Base-by-base conservation (phyloP, 2,797 vertebrate species). In the Furcifer pardalis region DNA sequence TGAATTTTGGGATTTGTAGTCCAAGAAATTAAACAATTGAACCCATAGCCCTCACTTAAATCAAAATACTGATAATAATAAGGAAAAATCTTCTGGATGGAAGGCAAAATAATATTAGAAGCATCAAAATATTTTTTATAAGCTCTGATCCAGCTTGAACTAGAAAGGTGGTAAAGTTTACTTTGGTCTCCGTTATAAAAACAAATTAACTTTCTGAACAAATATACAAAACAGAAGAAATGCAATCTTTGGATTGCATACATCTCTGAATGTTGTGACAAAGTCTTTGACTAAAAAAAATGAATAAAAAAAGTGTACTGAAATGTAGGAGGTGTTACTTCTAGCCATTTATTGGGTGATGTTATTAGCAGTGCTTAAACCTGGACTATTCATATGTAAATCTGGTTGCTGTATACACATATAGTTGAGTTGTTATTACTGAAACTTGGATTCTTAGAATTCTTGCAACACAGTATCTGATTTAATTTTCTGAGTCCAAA, bases 401-500 rank as follows among this genome's bases (percentile, higher is more conserved):
- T 9, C 52, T 60, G 32, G 9, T 17, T 73, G 2, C 40, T 79
- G n/a, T 62, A n/a, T 9, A 63, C 15, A 21, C 17, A 40, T 74
- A 15, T 77, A 21, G 37, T 15, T 81, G 72, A 10, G 56, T 37
- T 37, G 46, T 10, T 7, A 56, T 60, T 27, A 69, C 40, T 59
- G 40, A 62, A 84, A 37, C 42, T 27, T 79, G 56, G 7, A 68
- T 44, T 27, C 19, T 78, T 56, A 66, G 40, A 49, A 66, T 66
- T 66, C 30, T 66, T 65, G 27, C 42, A 73, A 32, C 56, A 46
- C 37, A 30, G 25, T 30, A 65, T 23, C 21, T 82, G 59, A 44
- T 79, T 44, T 78, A 66, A 79, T 49, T 85, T 81, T 68, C 71
- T 76, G 37, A 35, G 25, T 71, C 17, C 52, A 81, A 86, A 91